Percentiles rank a stretch among this genome's conserved stretches.
These are phyloP conservation scores for Tinea semifulvella DNA, from an alignment of 2,888 invertebrate species.

Conservation along the genomic window DNA sequence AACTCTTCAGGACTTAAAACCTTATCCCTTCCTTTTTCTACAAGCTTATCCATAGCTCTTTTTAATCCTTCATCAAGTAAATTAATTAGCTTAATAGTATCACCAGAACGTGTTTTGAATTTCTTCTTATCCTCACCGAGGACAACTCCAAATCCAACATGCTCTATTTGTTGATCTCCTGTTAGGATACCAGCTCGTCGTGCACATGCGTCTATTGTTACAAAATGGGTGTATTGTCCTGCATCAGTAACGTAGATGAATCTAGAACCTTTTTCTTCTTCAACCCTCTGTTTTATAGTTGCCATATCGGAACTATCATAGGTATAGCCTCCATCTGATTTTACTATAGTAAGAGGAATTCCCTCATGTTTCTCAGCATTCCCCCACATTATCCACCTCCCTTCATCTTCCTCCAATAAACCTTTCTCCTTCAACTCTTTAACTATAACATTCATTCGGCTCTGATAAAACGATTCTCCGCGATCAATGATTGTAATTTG, in stretches of 20 bases:
- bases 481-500: slow-evolving; percentile 80
- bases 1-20: slow-evolving; percentile 84
- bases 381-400: slow-evolving; percentile 86
- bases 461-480: slow-evolving; percentile 98
- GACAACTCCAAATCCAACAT: slow-evolving; percentile 96
- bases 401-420: slow-evolving; percentile 81
- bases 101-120: slow-evolving; percentile 98
- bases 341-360: slow-evolving; percentile 93
- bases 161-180: slow-evolving; percentile 78
- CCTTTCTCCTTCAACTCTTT: slow-evolving; percentile 75
- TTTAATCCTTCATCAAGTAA: slow-evolving; percentile 92
- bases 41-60: slow-evolving; percentile 81
- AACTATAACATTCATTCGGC: slow-evolving; percentile 84
- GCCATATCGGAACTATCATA: slow-evolving; percentile 99
- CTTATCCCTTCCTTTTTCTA: slow-evolving; percentile 88
- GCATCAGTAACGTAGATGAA: slow-evolving; percentile 93
- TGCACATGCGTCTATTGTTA: slow-evolving; percentile 81
- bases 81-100: slow-evolving; percentile 87
- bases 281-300: slow-evolving; percentile 82
- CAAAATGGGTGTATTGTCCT: slow-evolving; percentile 84
- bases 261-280: slow-evolving; percentile 89
- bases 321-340: slow-evolving; percentile 96
- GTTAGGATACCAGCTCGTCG: slow-evolving; percentile 76
- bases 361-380: slow-evolving; percentile 67
- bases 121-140: slow-evolving; percentile 99